Evolutionary conservation across 2,797 vertebrate species (phyloP).

Genomic region (Rhabdophis nuchalis): DNA sequence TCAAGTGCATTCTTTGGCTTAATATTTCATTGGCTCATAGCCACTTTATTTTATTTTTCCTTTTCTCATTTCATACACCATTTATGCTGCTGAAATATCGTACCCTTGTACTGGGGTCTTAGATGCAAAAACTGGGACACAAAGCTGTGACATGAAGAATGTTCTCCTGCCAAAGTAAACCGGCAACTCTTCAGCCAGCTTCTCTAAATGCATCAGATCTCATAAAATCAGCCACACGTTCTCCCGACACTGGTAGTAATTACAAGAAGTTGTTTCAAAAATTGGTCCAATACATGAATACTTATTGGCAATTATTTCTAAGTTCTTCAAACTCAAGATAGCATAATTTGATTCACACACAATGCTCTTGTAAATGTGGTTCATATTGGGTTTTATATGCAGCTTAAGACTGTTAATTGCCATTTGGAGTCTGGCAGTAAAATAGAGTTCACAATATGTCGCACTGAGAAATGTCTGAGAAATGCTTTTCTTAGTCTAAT

Average conservation of each 20-base stretch:
- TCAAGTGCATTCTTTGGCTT: background rate
- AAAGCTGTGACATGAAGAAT: conserved; percentile 41
- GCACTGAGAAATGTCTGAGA: conserved; percentile 70
- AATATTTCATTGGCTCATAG: conserved; percentile 53
- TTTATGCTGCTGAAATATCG: conserved; percentile 35
- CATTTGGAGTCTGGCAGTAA: conserved; percentile 74
- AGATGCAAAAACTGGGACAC: background rate
- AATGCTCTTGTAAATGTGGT: conserved; percentile 74
- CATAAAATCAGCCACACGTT: conserved; percentile 74
- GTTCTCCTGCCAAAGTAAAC: conserved; percentile 63
- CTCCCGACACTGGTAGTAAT: conserved; percentile 74
- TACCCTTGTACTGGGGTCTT: conserved; percentile 35
- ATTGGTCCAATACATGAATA: conserved; percentile 75
- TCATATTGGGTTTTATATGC: conserved; percentile 73
- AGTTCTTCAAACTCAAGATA: conserved; percentile 78
- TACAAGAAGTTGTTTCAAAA: conserved; percentile 78
- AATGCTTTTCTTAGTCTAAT: conserved; percentile 76
- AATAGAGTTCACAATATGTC: conserved; percentile 74
- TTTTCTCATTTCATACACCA: background rate
- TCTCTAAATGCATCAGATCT: conserved; percentile 71
- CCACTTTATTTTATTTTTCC: conserved; percentile 1
- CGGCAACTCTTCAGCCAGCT: conserved; percentile 65
- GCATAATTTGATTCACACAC: conserved; percentile 78
- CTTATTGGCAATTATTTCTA: conserved; percentile 81
- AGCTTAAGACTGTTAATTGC: conserved; percentile 76